phyloP scores from a whole-genome alignment of 92 coral and sea anemone genomes.

The Epizoanthus scotinus region DNA sequence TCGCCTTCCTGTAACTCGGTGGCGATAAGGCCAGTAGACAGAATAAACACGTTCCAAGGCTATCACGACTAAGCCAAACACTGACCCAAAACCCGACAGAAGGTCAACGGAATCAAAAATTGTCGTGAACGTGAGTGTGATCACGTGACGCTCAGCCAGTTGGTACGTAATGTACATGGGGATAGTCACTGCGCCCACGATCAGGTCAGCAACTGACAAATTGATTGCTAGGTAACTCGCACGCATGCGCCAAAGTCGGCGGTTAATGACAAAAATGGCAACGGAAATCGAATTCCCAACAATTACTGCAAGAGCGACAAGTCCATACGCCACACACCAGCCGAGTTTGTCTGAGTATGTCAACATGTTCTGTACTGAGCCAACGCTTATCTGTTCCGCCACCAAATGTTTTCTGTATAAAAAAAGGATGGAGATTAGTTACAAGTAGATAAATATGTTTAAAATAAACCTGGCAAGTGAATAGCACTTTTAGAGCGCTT shows the following conservation, averaged over 20 bases:
- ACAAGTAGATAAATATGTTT: too few relatives aligned
- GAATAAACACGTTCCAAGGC: conserved; percentile 60
- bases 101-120: conserved; percentile 49
- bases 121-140: conserved; percentile 13
- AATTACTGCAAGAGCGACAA: conserved; percentile 43
- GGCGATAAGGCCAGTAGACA: conserved; percentile 54
- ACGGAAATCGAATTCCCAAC: conserved; percentile 54
- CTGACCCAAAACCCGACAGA: conserved; percentile 61
- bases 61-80: conserved; percentile 54
- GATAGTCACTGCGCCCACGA: conserved; percentile 62
- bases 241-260: conserved; percentile 64
- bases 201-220: conserved; percentile 65
- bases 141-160: not conserved
- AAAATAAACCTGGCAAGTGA: too few relatives aligned
- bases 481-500: too few relatives aligned
- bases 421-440: too few relatives aligned
- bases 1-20: conserved; percentile 42
- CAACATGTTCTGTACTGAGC: conserved; percentile 1
- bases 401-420: not conserved
- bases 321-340: conserved; percentile 53
- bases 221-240: conserved; percentile 56
- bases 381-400: not conserved
- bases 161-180: conserved; percentile 61
- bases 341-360: conserved; percentile 28
- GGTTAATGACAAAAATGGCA: conserved; percentile 44